A percentile compares a stretch with the other conserved stretches of the same genome.
These are phyloP conservation scores for Drosophila arawakana DNA, from an alignment of 1,140 invertebrate species.

Conservation along the genomic window DNA sequence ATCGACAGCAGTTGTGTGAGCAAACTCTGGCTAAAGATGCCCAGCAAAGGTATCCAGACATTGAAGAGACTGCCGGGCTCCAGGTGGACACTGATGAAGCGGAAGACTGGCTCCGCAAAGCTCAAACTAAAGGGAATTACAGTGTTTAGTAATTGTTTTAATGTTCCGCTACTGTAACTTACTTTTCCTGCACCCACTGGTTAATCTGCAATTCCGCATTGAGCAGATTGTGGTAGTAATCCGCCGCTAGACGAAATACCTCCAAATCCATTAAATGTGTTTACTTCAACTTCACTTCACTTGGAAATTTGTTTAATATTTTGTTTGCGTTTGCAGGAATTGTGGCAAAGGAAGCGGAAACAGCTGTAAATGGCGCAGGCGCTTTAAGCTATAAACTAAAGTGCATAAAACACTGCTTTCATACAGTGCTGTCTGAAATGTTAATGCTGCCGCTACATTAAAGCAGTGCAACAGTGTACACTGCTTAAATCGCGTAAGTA, in stretches of 20 bases:
- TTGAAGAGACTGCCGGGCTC: constrained; percentile 57
- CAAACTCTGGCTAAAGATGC: constrained; percentile 60
- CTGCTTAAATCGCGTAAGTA: neutral
- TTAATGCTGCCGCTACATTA: neutral
- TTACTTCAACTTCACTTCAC: neutral
- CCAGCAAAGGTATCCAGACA: constrained; percentile 60
- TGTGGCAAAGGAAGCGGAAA: neutral
- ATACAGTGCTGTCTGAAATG: neutral
- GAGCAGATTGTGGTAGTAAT: constrained; percentile 47
- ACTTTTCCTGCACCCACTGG: constrained; percentile 70
- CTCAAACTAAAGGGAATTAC: constrained; percentile 37
- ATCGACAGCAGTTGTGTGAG: constrained; percentile 47
- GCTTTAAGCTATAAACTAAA: neutral
- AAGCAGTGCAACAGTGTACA: neutral
- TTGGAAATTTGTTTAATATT: constrained; percentile 4
- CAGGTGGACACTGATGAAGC: constrained; percentile 47
- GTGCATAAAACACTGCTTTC: too few relatives aligned
- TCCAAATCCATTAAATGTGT: constrained; percentile 19
- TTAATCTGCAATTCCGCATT: constrained; percentile 58
- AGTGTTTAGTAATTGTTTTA: neutral
- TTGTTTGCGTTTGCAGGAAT: neutral
- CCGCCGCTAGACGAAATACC: constrained; percentile 8
- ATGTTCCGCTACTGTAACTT: neutral
- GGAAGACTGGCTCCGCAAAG: constrained; percentile 45
- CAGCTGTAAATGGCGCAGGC: constrained; percentile 31